Conservation (phyloP, 2,888 invertebrate species). For the Lycocerus yunnanus region DNA sequence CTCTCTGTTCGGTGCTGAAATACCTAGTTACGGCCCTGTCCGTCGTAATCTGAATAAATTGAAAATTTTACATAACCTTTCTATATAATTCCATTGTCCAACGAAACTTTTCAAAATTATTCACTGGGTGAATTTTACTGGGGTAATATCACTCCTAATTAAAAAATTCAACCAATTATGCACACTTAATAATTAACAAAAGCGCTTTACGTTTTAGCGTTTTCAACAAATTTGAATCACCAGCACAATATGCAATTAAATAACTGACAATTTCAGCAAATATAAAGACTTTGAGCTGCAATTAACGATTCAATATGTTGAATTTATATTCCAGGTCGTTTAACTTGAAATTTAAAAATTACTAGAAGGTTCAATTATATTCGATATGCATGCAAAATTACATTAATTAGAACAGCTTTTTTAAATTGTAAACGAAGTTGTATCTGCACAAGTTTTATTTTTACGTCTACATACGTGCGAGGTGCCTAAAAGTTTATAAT, state of each 20-base stretch:
- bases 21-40: no score
- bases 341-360: neutral
- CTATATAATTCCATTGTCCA: no score
- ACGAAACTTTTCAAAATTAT: no score
- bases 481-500: slow-evolving; percentile 12
- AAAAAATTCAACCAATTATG: neutral
- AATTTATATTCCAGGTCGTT: neutral
- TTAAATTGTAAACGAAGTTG: neutral
- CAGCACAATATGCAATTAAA: neutral
- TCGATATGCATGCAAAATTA: neutral
- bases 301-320: neutral
- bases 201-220: neutral
- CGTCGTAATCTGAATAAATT: no score
- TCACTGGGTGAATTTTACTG: no score
- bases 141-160: no score
- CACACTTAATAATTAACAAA: neutral
- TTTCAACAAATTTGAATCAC: neutral
- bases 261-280: neutral
- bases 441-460: neutral
- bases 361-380: neutral
- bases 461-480: neutral
- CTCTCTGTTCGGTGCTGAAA: no score
- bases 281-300: neutral
- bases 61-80: no score
- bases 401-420: neutral